Conservation (phyloP, 1,140 invertebrate species). For the Caenorhabditis brenneri region DNA sequence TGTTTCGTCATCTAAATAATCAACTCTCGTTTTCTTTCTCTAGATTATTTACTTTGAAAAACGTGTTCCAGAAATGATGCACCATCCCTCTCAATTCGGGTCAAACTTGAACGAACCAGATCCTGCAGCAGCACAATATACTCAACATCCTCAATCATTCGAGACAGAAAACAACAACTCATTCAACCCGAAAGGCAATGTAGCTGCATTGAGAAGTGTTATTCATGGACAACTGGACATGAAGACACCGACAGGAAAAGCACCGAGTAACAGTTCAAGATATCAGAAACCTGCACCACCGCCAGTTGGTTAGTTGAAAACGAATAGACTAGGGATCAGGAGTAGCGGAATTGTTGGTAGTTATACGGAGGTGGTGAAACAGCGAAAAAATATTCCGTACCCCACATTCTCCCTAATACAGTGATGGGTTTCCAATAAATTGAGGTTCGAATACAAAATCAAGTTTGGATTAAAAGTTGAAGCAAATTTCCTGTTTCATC, state of each 20-base stretch:
- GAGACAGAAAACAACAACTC: neutral
- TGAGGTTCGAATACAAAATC: too few relatives aligned
- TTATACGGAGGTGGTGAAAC: too few relatives aligned
- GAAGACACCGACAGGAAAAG: neutral
- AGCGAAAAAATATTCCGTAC: neutral
- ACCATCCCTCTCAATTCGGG: slow-evolving; percentile 12
- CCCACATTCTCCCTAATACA: too few relatives aligned
- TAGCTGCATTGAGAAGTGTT: neutral
- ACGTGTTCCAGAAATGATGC: slow-evolving; percentile 33
- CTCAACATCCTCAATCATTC: neutral
- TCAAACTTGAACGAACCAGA: neutral
- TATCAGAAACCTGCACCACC: slow-evolving; percentile 20
- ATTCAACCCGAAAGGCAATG: slow-evolving; percentile 2
- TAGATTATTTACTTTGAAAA: too few relatives aligned
- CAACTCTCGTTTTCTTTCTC: too few relatives aligned
- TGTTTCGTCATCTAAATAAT: too few relatives aligned
- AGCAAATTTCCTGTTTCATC: too few relatives aligned
- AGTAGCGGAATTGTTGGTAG: too few relatives aligned
- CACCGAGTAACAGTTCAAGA: neutral
- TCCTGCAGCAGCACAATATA: too few relatives aligned
- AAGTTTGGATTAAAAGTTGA: too few relatives aligned
- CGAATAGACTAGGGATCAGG: too few relatives aligned
- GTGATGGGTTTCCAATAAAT: too few relatives aligned
- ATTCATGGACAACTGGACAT: slow-evolving; percentile 27
- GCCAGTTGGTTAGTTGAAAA: neutral